Evolutionary conservation across 2,113 vertebrate genomes (phyloP), one percentile per base, ranked within the genome.

Genomic region (Nyctibius bracteatus): DNA sequence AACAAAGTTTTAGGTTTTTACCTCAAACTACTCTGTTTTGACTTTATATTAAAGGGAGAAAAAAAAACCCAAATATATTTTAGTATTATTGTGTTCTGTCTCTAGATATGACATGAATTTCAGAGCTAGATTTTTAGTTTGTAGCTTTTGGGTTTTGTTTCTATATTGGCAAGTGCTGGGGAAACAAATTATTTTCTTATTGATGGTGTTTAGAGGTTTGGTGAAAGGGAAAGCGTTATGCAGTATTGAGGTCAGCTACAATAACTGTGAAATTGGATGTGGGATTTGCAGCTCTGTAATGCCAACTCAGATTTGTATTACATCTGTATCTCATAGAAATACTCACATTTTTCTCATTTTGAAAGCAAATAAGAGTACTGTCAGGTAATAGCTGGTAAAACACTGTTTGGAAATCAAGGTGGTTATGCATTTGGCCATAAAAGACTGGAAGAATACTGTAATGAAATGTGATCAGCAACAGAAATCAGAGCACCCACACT

Each of bases 211-310:
- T 41, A 63, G 61, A 47, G 65, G 51, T 83, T 88, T 94, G 91
- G 43, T 72, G 77, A 52, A 44, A 89, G 67, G 52, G 73, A 75
- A 87, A 67, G 78, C 22, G 5, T 79, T 89, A 14, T 25, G 49
- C n/a, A 62, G 89, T 82, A 96, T 94, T 93, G 91, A 92, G 95
- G 95, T 96, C 95, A 92, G 78, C 81, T 72, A 7, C 58, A 49
- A 20, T 66, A 66, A 72, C 61, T 68, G 65, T 52, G 78, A 57
- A 88, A 75, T 94, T 0, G 0, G 89, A 33, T 91, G 82, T 77
- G 75, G 82, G 82, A 66, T 89, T 75, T 81, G 47, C 54, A 85
- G 71, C 74, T 85, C 66, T 75, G 22, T 81, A 91, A 65, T 89
- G 62, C 87, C 14, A 2, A 46, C 68, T 92, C 47, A 49, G 61